A percentile compares a stretch with the other conserved stretches of the same genome.
phyloP scores from a whole-genome alignment of 2,113 vertebrate species.

The Aplodontia rufa region DNA sequence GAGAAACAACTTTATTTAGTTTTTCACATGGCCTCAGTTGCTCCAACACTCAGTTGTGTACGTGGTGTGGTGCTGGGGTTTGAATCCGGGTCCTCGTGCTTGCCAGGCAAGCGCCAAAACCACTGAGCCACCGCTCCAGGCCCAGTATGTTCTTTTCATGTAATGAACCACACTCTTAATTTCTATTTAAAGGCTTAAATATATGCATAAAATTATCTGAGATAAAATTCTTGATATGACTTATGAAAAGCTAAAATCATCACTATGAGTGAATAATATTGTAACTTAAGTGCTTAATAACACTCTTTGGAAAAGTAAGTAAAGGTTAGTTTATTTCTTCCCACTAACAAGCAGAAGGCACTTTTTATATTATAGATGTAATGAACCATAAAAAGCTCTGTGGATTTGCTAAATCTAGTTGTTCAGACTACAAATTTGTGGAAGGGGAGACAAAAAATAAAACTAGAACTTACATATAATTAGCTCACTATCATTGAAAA shows the following conservation, averaged over 20 bases:
- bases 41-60: no score
- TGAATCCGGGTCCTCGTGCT: no score
- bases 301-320: background rate
- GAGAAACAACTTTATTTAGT: no score
- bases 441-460: background rate
- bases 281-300: slow-evolving; percentile 15
- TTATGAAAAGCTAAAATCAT: slow-evolving; percentile 20
- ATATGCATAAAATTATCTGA: background rate
- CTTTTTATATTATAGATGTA: background rate
- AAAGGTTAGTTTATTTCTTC: background rate
- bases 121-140: no score
- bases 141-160: background rate
- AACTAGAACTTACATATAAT: background rate
- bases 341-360: background rate
- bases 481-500: slow-evolving; percentile 7
- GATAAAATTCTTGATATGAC: slow-evolving; percentile 2
- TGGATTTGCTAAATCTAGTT: background rate
- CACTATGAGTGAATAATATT: background rate
- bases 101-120: no score
- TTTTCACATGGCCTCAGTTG: no score
- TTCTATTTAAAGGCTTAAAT: background rate
- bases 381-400: background rate
- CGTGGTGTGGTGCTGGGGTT: no score
- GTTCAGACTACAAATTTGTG: background rate
- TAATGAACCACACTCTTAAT: background rate